Percentiles rank a stretch among this genome's conserved stretches.
Conservation (phyloP, 2,113 vertebrate genomes). For the Actenoides hombroni region DNA sequence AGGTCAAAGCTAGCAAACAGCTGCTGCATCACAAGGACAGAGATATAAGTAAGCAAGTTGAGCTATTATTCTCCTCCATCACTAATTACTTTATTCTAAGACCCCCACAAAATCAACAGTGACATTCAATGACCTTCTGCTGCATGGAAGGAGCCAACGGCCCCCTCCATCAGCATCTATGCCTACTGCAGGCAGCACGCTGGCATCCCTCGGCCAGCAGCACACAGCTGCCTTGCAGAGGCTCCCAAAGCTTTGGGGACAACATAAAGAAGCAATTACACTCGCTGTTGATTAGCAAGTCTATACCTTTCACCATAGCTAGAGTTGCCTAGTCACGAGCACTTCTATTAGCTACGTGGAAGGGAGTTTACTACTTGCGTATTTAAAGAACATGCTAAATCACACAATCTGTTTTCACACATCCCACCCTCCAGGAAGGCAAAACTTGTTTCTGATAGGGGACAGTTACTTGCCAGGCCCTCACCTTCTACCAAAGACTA, state of each 20-base stretch:
- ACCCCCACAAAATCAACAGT: background rate
- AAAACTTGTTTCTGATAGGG: background rate
- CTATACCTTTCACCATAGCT: background rate
- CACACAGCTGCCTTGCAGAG: background rate
- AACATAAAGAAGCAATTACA: background rate
- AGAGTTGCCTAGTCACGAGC: background rate
- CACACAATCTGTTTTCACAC: background rate
- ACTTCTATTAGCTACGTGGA: background rate
- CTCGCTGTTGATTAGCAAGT: background rate
- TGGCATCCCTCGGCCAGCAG: accelerated
- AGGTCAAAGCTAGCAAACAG: background rate
- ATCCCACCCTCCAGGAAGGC: background rate
- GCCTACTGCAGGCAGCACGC: accelerated
- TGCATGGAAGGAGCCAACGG: background rate
- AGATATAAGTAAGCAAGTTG: background rate
- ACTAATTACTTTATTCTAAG: background rate
- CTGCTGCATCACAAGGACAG: background rate
- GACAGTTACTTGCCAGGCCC: background rate
- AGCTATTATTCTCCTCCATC: background rate
- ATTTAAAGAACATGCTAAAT: background rate
- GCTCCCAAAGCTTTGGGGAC: background rate
- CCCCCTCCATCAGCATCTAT: background rate
- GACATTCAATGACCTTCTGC: background rate
- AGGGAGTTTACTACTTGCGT: background rate
- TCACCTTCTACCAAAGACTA: background rate